A percentile compares a stretch with the other conserved stretches of the same genome.
These are phyloP conservation scores for Eupeodes luniger DNA, from an alignment of 2,888 invertebrate genomes.

Conservation along the genomic window DNA sequence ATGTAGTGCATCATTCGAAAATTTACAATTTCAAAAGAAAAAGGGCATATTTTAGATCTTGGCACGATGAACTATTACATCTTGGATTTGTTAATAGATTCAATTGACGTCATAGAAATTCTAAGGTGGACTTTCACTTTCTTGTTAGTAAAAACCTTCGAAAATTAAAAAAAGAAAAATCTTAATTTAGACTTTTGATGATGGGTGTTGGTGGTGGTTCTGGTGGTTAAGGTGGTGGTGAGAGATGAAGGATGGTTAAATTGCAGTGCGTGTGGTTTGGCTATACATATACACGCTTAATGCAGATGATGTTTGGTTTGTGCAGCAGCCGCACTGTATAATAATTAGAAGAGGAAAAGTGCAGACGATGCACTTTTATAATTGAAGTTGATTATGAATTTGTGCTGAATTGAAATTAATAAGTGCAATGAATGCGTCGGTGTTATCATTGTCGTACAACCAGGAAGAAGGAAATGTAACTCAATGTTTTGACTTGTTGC, in stretches of 20 bases:
- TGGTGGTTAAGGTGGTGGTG: neutral
- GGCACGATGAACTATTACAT: constrained; percentile 73
- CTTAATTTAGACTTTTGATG: constrained; percentile 21
- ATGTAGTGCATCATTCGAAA: constrained; percentile 30
- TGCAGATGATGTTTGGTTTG: neutral
- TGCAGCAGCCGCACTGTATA: constrained; percentile 5
- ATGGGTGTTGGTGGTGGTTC: neutral
- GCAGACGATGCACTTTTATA: neutral
- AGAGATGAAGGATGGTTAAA: neutral
- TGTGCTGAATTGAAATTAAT: constrained; percentile 14
- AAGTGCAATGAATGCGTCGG: neutral
- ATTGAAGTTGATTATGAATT: neutral
- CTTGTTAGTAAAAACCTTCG: constrained; percentile 50
- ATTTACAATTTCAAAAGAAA: constrained; percentile 34
- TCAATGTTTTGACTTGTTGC: neutral
- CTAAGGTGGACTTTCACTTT: constrained; percentile 73
- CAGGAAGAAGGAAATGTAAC: neutral
- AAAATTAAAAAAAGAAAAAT: neutral
- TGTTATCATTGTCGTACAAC: neutral
- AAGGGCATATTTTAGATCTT: constrained; percentile 68
- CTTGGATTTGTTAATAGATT: constrained; percentile 60
- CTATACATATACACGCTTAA: constrained; percentile 3
- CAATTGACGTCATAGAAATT: constrained; percentile 74
- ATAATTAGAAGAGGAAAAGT: neutral
- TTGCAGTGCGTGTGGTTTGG: neutral